phyloP scores from a whole-genome alignment of 2,888 invertebrate species.

The Allophyes oxyacanthae region DNA sequence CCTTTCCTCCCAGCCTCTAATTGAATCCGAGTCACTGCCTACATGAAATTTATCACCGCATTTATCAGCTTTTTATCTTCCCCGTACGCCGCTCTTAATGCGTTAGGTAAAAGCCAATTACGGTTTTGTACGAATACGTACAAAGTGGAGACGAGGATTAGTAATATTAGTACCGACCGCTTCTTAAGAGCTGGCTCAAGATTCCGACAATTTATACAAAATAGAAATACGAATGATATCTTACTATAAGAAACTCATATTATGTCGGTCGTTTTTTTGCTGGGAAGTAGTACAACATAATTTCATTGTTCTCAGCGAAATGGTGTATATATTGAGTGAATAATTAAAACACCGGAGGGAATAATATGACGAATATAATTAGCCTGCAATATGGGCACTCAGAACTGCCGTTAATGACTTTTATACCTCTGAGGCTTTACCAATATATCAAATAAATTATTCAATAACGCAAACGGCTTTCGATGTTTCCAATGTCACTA shows the following conservation, averaged over 20 bases:
- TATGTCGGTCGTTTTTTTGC: constrained; percentile 7
- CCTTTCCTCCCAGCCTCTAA: constrained; percentile 62
- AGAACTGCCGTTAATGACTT: constrained; percentile 32
- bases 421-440: constrained; percentile 40
- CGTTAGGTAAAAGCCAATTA: constrained; percentile 63
- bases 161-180: constrained; percentile 39
- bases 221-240: constrained; percentile 12
- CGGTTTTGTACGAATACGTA: constrained; percentile 51
- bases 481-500: constrained; percentile 20
- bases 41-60: constrained; percentile 71
- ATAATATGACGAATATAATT: constrained; percentile 40
- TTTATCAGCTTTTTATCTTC: constrained; percentile 72
- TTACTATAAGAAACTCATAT: constrained; percentile 2
- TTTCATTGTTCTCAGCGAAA: constrained; percentile 29
- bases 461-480: constrained; percentile 23
- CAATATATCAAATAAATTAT: constrained; percentile 34
- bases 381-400: constrained; percentile 27
- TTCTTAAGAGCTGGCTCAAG: constrained; percentile 41
- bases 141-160: constrained; percentile 49
- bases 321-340: constrained; percentile 31
- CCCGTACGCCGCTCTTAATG: constrained; percentile 62
- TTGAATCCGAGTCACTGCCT: constrained; percentile 71
- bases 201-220: constrained; percentile 31
- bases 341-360: constrained; percentile 41
- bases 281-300: constrained; percentile 3